phyloP scores from a whole-genome alignment of 2,113 vertebrate genomes.

The Melanerpes aurifrons region DNA sequence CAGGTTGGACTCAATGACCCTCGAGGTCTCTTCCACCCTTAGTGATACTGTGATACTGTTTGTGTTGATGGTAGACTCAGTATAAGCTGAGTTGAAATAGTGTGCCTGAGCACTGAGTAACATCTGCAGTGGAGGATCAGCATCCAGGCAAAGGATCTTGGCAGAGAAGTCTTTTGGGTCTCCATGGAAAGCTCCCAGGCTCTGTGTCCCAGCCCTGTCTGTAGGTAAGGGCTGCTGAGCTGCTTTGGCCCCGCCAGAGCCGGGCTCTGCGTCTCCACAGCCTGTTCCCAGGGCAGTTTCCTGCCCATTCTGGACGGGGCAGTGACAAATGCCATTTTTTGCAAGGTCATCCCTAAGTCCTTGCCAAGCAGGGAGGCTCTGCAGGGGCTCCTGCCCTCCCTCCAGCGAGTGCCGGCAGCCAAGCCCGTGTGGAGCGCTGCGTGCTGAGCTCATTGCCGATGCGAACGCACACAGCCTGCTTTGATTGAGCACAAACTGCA shows the following conservation, averaged over 20 bases:
- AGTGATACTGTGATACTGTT: background rate
- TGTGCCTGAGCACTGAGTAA: background rate
- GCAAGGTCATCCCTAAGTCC: slow-evolving; percentile 45
- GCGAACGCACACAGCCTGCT: slow-evolving; percentile 53
- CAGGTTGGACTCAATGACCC: no score
- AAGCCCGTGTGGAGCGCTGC: slow-evolving; percentile 57
- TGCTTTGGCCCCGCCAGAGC: background rate
- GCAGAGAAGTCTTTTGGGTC: background rate
- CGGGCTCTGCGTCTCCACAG: background rate
- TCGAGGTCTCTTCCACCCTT: no score
- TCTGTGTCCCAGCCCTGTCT: background rate
- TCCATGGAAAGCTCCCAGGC: background rate
- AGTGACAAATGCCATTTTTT: slow-evolving; percentile 41
- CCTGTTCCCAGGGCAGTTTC: background rate
- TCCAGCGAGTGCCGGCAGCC: slow-evolving; percentile 20
- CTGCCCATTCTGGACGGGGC: background rate
- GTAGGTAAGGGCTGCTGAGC: background rate
- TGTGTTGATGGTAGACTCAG: background rate
- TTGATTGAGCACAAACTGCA: slow-evolving; percentile 55
- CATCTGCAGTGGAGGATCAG: background rate
- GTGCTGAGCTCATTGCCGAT: slow-evolving; percentile 32
- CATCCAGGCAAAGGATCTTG: background rate
- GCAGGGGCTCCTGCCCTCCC: background rate
- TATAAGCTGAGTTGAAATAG: background rate
- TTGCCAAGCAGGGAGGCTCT: slow-evolving; percentile 22